Base-by-base conservation (phyloP, 2,888 invertebrate species). In the Himalopsyche anomala region DNA sequence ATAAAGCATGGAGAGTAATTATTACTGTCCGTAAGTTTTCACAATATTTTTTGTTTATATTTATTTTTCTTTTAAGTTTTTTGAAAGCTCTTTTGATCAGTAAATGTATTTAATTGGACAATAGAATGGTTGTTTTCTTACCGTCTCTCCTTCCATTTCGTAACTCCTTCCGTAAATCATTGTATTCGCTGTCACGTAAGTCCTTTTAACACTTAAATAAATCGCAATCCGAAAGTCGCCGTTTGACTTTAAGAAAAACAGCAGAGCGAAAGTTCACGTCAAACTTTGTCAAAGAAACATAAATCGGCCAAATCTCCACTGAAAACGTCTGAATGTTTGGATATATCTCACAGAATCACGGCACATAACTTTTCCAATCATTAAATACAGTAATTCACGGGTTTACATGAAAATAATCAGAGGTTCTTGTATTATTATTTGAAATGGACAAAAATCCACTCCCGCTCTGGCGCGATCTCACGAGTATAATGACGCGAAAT, bases 81-180 rank as follows among this genome's bases (percentile, higher is more conserved):
- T 62, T 2, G 4, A 8, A 15, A 3, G 3, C 1, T 62, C 19
- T 19, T 62, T 19, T 62, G 5, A 6, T 6, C n/a, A 56, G 56
- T 62, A 19, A 19, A 15, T 15, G 6, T 28, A 19, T 11, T 62
- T 19, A 19, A 19, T 19, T 62, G 19, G 9, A 62, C 62, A 51
- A 38, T 45, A 83, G 79, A 84, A 51, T 56, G n/a, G 17, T 81
- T 55, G 56, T 51, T 69, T 40, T 80, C 87, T 88, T 56, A 88
- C 88, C 88, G 86, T 69, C 36, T 88, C 88, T 54, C 85, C 87
- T 17, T 88, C 88, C 88, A 87, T 88, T 1, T 88, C 88, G 86
- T 87, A 88, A 54, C n/a, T 87, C 51, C 87, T 81, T 82, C 82
- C 85, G 85, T 82, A 85, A 55, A 85, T 82, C 85, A 85, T 85